Base-by-base conservation (phyloP, 2,113 vertebrate genomes). In the Carollia perspicillata region DNA sequence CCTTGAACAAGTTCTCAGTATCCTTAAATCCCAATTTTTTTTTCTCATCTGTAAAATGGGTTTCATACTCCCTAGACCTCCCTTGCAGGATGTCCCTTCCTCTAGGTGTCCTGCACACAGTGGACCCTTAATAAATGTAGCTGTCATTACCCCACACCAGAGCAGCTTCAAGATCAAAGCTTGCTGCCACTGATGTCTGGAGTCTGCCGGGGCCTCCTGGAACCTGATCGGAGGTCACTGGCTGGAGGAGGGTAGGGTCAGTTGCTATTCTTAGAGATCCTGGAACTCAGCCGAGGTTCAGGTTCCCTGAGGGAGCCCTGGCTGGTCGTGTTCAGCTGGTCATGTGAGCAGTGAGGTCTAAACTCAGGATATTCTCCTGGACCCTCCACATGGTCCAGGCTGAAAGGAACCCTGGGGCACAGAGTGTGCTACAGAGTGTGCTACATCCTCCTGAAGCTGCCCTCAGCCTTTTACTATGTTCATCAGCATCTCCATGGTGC, bases 191-290 rank as follows among this genome's bases (percentile, higher is more conserved):
- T 75, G 60, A 84, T 37, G 42, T 81, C 85, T 78, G 37, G 72
- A 83, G 81, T 65, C 81, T 35, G 17, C 77, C 51, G n/a, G 77
- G 89, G 77, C 85, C 89, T 92, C 89, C 37, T 92, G 93, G 94
- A 96, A 96, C 74, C 91, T 91, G 91, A 97, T 47, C 86, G 5
- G 91, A 79, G 77, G 79, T 68, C 89, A 58, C n/a, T 0, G 0
- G 18, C 47, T 30, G 5, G 40, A 87, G 78, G 78, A 60, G 35
- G 40, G 72, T 16, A 51, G 71, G 77, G 93, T 86, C 81, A 97
- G 86, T 37, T 83, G 94, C 96, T 97, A 97, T 97, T 97, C 85
- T 85, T 93, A 83, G 96, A 96, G 53, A n/a, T 74, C 30, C 51
- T 91, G 81, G 49, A 91, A 89, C 78, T 58, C 85, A 86, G 93